Evolutionary conservation across 2,113 vertebrate genomes (phyloP), one percentile per base, ranked within the genome.

Genomic region (Hemiscyllium ocellatum): DNA sequence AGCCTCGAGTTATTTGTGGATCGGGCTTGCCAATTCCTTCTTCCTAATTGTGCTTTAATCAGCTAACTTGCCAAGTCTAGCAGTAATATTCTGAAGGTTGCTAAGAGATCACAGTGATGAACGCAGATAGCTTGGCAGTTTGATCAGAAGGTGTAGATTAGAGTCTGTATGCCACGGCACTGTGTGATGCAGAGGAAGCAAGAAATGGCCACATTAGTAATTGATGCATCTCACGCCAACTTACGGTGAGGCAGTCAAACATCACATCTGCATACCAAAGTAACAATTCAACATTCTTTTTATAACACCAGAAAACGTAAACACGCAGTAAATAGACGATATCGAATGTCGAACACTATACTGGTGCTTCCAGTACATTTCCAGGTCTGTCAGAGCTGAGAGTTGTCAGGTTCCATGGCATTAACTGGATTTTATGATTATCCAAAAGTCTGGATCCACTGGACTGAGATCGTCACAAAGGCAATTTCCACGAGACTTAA

Each of bases 341-440:
- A 95, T 95, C 26, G 94, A 95, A 95, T 95, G 94, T 72, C 22
- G 68, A 95, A 95, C 94, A 95, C 68, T 72, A 52, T 95, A 95
- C 68, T 22, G 68, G 69, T 70, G 69, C 26, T 47, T 95, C 37
- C 68, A 72, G 93, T 70, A 94, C 93, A 42, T 95, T 95, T 72
- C 93, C 93, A 95, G n/a, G 94, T 95, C 94, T 1, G 42, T 95
- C 94, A 50, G 94, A 95, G 94, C 42, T 29, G 42, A 72, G 68
- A 50, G 37, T 72, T 24, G 42, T 95, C 94, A 72, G 68, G 72
- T 72, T 96, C 97, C 97, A 98, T 97, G 97, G 97, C 97, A 97
- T 98, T 98, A 97, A 98, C 97, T 98, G 97, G 96, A 97, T 97
- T 97, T 96, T 97, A 97, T 96, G 96, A 96, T 61, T 96, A 97